Evolutionary conservation across 2,888 invertebrate species (phyloP).

Genomic region (Herminia tarsipennalis): DNA sequence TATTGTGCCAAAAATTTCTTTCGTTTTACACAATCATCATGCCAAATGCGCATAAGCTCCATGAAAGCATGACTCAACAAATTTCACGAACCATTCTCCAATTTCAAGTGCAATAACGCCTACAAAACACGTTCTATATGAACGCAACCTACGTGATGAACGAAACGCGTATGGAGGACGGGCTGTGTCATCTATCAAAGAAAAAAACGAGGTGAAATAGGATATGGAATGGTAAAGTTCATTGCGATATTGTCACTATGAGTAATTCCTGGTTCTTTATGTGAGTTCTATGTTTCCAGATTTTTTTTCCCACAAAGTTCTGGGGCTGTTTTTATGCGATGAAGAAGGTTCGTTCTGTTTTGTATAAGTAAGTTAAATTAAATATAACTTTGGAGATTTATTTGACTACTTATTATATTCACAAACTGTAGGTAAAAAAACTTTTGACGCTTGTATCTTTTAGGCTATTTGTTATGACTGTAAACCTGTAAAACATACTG

Average conservation of each 20-base stretch:
- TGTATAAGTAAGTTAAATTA: no score
- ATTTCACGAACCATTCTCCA: no score
- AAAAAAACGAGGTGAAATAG: slow-evolving; percentile 30
- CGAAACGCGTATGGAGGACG: slow-evolving; percentile 24
- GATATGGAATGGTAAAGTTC: slow-evolving; percentile 40
- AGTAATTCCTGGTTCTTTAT: slow-evolving; percentile 39
- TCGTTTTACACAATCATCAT: no score
- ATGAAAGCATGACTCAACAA: no score
- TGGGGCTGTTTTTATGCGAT: slow-evolving; percentile 17
- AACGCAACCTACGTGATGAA: slow-evolving; percentile 6
- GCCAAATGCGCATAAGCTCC: no score
- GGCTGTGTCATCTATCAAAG: slow-evolving; percentile 34
- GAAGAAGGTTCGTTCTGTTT: neutral
- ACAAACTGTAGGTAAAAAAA: no score
- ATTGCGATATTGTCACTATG: slow-evolving; percentile 39
- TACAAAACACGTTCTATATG: neutral
- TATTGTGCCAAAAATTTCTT: no score
- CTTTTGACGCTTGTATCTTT: no score
- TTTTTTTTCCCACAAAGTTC: slow-evolving; percentile 14
- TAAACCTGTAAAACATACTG: no score
- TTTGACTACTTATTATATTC: no score
- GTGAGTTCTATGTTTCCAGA: slow-evolving; percentile 26
- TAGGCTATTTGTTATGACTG: no score
- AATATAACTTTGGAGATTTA: no score
- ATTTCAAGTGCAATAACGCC: neutral